Base-by-base conservation (phyloP, 2,797 vertebrate genomes). In the Sebastes baramenuke region DNA sequence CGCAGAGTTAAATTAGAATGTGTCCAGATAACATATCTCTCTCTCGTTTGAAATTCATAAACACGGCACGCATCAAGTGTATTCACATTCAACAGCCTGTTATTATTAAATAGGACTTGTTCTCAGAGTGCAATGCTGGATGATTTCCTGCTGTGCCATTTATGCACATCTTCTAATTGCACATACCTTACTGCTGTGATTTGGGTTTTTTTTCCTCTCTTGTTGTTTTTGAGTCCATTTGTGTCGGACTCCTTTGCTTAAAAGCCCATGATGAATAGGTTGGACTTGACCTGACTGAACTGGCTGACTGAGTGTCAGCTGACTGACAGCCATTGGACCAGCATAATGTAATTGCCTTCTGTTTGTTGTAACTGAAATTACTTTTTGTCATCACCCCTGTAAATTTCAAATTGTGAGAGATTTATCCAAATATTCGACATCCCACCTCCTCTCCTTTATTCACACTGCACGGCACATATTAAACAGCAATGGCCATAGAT, bases 11-110 rank as follows among this genome's bases (percentile, higher is more conserved):
- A 93, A 92, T 91, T 82, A 91, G 61, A 85, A 87, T 38, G 82
- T 91, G 79, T 92, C 77, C 49, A 76, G 67, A 84, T 81, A 85
- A 82, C 72, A 69, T 58, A 82, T 76, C 77, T 67, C 30, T 67
- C 30, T 38, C 72, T 81, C 76, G 89, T 80, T 80, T 77, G n/a
- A 74, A 79, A 92, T 74, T 83, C 88, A 83, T 93, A 88, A 91
- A 90, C 72, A 42, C 60, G 2, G 4, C 80, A 64, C 1, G 14
- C 82, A 72, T 74, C 66, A 76, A 80, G 71, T 55, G 49, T 11
- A 29, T 70, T 52, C 60, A 56, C 29, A 42, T 74, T 78, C 25
- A 69, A 12, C 61, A 76, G 62, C 64, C 24, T 75, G 32, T 81
- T 70, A 85, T 86, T 82, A 82, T 70, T 67, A 64, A 79, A 65